Conservation (phyloP, 37 sponge, comb jelly and placozoan genomes). For the Halichondria panicea region DNA sequence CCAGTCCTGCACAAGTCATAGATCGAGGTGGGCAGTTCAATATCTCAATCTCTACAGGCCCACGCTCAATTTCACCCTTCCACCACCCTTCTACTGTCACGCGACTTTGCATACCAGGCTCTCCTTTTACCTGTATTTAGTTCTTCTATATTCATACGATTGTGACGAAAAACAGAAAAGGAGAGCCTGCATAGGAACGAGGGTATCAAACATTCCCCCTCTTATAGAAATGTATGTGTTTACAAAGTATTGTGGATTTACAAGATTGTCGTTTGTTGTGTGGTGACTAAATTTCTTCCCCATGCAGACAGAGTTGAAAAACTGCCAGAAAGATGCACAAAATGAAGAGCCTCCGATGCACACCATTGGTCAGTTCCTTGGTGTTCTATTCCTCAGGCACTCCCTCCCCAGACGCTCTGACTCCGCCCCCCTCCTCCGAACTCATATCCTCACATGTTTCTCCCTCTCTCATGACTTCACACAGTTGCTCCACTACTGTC, state of each 20-base stretch:
- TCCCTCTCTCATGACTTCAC: neutral
- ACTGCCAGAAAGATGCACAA: neutral
- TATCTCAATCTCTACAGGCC: no score
- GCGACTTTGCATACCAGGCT: no score
- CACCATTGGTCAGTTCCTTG: constrained; percentile 51
- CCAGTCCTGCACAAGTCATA: no score
- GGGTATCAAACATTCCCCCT: neutral
- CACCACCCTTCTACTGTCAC: no score
- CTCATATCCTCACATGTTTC: neutral
- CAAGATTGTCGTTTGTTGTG: neutral
- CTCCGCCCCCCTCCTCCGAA: no score
- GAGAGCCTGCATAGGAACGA: neutral
- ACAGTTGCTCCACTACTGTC: constrained; percentile 46
- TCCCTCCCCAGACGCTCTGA: constrained; percentile 12
- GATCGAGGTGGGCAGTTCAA: no score
- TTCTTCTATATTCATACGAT: no score
- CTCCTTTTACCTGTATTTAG: no score
- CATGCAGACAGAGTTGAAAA: neutral
- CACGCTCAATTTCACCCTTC: no score
- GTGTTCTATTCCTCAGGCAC: constrained; percentile 25
- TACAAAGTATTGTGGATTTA: neutral
- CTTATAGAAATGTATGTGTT: neutral
- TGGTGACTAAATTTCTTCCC: neutral
- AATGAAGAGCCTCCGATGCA: constrained; percentile 11
- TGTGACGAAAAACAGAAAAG: constrained; percentile 3